Conservation (phyloP, 92 coral and sea anemone species). For the Heliopora coerulea region DNA sequence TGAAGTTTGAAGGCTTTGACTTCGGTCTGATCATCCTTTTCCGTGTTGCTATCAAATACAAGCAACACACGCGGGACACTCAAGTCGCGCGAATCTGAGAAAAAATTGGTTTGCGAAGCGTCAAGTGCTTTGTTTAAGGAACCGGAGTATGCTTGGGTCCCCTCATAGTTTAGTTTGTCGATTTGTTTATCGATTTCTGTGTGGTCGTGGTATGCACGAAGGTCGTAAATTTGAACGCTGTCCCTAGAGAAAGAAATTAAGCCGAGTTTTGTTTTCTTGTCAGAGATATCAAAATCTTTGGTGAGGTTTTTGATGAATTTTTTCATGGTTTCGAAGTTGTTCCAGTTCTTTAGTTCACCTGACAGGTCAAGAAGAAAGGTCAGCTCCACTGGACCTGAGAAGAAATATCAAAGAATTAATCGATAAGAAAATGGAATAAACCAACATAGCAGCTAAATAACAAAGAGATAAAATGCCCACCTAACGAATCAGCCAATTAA, state of each 20-base stretch:
- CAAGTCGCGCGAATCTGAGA: background rate
- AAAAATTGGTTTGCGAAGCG: constrained; percentile 12
- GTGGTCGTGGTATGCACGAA: constrained; percentile 13
- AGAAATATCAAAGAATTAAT: background rate
- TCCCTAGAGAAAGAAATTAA: constrained; percentile 8
- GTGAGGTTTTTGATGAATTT: constrained; percentile 27
- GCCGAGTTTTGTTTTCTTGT: constrained; percentile 29
- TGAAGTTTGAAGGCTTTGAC: constrained; percentile 17
- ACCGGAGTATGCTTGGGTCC: background rate
- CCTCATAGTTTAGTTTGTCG: constrained; percentile 20
- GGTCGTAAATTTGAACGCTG: constrained; percentile 14
- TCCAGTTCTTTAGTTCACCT: constrained; percentile 17
- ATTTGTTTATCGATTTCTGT: constrained; percentile 10
- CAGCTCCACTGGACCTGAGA: constrained; percentile 2
- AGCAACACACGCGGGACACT: constrained; percentile 15
- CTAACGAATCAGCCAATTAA: too few relatives aligned
- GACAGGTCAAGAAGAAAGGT: constrained; percentile 23
- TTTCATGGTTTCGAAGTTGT: constrained; percentile 30
- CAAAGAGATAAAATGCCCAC: too few relatives aligned
- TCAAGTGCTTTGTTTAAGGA: constrained; percentile 18
- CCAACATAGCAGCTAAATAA: too few relatives aligned
- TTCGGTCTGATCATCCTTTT: constrained; percentile 19
- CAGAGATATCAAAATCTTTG: background rate
- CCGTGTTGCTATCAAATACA: constrained; percentile 22
- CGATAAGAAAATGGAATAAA: too few relatives aligned